phyloP scores from a whole-genome alignment of 2,113 vertebrate species.

The Anarhynchus alexandrinus region DNA sequence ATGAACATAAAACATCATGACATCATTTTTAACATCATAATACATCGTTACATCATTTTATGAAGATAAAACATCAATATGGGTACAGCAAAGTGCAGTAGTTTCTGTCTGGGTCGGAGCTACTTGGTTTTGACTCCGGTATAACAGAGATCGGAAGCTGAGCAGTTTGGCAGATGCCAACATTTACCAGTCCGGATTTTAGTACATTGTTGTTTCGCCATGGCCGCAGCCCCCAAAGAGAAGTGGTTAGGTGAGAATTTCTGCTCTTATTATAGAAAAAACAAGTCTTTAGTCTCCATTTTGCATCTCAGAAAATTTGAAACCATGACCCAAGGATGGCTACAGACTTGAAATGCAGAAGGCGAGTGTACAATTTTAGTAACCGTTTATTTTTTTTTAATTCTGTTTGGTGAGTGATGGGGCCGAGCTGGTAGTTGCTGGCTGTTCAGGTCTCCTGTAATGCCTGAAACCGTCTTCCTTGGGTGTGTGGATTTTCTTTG shows the following conservation, averaged over 20 bases:
- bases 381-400: not conserved
- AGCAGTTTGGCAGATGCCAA: not conserved
- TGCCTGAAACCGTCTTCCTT: not conserved
- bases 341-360: not conserved
- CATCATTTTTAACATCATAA: not conserved
- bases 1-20: not conserved
- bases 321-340: not conserved
- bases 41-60: not conserved
- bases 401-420: not conserved
- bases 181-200: not conserved
- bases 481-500: not conserved
- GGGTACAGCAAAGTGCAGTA: not conserved
- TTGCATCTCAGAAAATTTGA: not conserved
- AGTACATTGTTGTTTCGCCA: not conserved
- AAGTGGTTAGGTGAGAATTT: not conserved
- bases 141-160: not conserved
- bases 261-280: not conserved
- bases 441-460: not conserved
- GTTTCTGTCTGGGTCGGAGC: not conserved
- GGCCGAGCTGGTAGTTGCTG: not conserved
- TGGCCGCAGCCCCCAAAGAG: rapidly evolving
- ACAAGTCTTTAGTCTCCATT: not conserved
- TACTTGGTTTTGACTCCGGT: not conserved
- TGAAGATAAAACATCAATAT: not conserved
- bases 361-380: rapidly evolving